phyloP scores from a whole-genome alignment of 2,888 invertebrate species.

The Coecobrya sp. region DNA sequence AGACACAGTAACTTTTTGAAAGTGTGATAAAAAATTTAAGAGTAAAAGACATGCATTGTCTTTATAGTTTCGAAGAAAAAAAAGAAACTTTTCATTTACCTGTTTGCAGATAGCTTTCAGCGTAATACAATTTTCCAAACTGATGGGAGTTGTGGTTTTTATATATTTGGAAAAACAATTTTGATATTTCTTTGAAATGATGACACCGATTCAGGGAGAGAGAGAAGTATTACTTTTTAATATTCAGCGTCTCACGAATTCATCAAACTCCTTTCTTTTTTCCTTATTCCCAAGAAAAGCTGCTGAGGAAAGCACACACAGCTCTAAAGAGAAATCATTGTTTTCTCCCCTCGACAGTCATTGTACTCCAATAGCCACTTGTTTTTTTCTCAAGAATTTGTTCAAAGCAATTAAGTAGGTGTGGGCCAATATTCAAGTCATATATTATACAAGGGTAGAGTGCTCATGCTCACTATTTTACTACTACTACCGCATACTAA shows the following conservation, averaged over 20 bases:
- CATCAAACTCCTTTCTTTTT: neutral
- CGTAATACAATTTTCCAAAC: too few relatives aligned
- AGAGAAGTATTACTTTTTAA: too few relatives aligned
- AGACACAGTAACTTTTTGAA: neutral
- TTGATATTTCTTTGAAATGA: too few relatives aligned
- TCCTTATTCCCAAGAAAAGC: neutral
- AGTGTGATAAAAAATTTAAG: neutral
- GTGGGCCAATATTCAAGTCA: neutral
- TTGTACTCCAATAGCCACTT: neutral
- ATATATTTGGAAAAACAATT: too few relatives aligned
- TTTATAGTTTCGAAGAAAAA: neutral
- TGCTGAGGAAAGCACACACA: neutral
- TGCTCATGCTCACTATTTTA: neutral
- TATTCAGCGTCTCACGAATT: too few relatives aligned
- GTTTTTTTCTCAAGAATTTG: too few relatives aligned
- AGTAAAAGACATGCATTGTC: neutral
- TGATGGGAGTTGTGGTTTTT: too few relatives aligned
- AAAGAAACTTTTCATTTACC: conserved; percentile 12
- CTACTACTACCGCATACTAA: neutral
- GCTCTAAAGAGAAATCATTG: conserved; percentile 3
- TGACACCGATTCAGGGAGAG: too few relatives aligned
- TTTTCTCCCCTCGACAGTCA: neutral
- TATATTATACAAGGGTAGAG: neutral
- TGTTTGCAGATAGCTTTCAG: neutral
- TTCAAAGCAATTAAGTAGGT: neutral